A percentile compares a stretch with the other conserved stretches of the same genome.
Conservation (phyloP, 2,113 vertebrate species). For the Cettia cetti region DNA sequence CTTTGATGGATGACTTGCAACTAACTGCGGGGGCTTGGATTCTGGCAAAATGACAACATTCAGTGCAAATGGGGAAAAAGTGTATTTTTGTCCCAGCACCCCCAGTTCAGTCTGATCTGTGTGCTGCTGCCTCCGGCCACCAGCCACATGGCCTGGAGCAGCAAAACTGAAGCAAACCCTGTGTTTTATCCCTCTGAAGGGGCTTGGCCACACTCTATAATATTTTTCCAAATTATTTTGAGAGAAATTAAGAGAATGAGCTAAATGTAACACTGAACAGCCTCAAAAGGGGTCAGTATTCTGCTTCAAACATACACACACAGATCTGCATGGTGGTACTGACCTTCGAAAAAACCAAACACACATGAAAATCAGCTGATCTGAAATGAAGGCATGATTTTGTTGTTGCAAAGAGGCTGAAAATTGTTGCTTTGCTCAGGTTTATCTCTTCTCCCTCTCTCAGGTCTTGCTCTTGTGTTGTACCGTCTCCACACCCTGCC, state of each 20-base stretch:
- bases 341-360: background rate
- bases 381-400: background rate
- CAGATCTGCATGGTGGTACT: background rate
- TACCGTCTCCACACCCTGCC: fast-evolving
- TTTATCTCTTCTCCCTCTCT: background rate
- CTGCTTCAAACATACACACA: background rate
- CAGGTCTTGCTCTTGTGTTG: background rate
- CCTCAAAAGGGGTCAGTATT: background rate
- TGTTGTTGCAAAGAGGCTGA: background rate
- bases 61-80: background rate
- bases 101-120: background rate
- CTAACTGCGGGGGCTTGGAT: background rate
- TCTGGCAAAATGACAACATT: background rate
- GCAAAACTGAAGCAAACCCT: background rate
- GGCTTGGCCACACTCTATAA: background rate
- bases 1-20: background rate
- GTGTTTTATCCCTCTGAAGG: background rate
- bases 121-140: fast-evolving
- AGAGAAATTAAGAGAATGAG: background rate
- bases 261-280: background rate
- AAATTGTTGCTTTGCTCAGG: background rate
- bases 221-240: background rate
- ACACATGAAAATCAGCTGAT: background rate
- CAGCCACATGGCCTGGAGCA: background rate
- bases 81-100: background rate